Base-by-base conservation (phyloP, 2,113 vertebrate genomes). In the Ramphastos sulfuratus region DNA sequence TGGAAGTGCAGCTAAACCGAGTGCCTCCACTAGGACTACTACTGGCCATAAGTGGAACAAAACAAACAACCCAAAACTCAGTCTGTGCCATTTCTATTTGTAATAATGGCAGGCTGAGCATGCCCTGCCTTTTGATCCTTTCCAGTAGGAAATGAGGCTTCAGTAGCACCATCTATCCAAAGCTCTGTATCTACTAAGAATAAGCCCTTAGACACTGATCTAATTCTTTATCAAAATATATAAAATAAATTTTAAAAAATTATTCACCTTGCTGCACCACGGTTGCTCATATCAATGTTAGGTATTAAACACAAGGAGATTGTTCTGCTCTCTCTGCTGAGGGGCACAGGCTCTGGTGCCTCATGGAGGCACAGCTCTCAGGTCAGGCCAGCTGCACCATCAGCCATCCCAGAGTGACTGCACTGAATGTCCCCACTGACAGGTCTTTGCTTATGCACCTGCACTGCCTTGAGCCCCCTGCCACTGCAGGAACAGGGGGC, bases 361-460 rank as follows among this genome's bases (percentile, higher is more conserved):
- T 86, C 50, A 46, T 3, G 21, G 28, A 52, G 23, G 17, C 25
- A 52, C 4, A 31, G 15, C 8, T 8, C 44, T 0, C 3, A 9
- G 6, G 16, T 23, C n/a, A 33, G 20, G 46, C 4, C 67, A 79
- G 54, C 21, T 6, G 1, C n/a, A 55, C 9, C 15, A 5, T 8
- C 7, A 31, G 30, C 15, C 24, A 55, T 31, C 61, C 24, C 17
- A 13, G 5, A 15, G 24, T 8, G 21, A 48, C 21, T 0, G 0
- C 5, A 6, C 35, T 46, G 23, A 28, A 20, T 5, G 3, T 21
- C 30, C 25, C 39, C 30, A 55, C 48, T 9, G 15, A 28, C 13
- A 71, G 14, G 21, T 37, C 55, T 50, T 65, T 1, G 0, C 4
- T 56, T 31, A 30, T 0, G 0, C 30, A 16, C 6, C 12, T 24